Conservation (phyloP, 2,113 vertebrate genomes). For the Motacilla alba region DNA sequence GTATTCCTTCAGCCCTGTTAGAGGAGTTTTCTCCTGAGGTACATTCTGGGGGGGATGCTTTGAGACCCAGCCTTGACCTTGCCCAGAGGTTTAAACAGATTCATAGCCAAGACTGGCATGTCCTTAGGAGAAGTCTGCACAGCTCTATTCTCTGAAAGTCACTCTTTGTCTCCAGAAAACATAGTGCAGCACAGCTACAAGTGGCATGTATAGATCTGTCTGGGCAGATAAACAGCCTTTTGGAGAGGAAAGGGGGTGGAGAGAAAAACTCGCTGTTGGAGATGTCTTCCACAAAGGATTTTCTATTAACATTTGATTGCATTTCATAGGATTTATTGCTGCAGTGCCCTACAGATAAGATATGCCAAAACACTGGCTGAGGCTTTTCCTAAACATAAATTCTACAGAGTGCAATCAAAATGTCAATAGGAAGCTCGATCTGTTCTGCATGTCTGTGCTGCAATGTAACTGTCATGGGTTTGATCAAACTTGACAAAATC, state of each 20-base stretch:
- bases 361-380: slow-evolving; percentile 12
- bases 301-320: slow-evolving; percentile 48
- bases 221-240: background rate
- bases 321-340: slow-evolving; percentile 55
- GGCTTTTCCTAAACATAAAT: slow-evolving; percentile 39
- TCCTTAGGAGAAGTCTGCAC: background rate
- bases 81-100: background rate
- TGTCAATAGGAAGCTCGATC: background rate
- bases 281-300: slow-evolving; percentile 14
- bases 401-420: slow-evolving; percentile 29
- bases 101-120: background rate
- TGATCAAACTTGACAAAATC: background rate
- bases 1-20: background rate
- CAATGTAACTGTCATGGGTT: background rate
- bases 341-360: background rate
- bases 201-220: background rate
- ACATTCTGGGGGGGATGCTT: background rate
- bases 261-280: background rate
- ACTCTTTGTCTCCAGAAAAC: background rate
- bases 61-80: background rate
- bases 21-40: background rate
- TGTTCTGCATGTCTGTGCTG: background rate
- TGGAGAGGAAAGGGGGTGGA: background rate
- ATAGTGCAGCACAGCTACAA: background rate
- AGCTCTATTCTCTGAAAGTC: background rate